phyloP scores from a whole-genome alignment of 1,140 invertebrate species.

The Heliconius hermathena region DNA sequence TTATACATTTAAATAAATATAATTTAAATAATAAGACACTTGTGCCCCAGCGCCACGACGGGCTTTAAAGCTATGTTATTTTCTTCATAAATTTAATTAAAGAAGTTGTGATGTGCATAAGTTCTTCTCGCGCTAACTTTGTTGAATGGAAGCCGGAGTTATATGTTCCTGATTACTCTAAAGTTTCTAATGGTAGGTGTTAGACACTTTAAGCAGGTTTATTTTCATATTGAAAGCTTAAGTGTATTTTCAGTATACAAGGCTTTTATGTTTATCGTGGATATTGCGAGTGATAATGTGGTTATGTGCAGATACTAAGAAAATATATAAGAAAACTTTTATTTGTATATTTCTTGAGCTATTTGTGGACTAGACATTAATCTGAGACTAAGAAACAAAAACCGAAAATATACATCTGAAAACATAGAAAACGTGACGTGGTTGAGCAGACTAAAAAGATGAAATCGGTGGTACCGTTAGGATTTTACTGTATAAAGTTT shows the following conservation, averaged over 20 bases:
- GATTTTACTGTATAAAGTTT: neutral
- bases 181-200: conserved; percentile 10
- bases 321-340: no score
- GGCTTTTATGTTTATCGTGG: neutral
- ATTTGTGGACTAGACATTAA: no score
- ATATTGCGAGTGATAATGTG: no score
- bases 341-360: no score
- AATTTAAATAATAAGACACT: no score
- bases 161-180: conserved; percentile 3
- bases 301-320: no score
- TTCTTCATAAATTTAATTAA: conserved; percentile 16
- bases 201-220: conserved; percentile 6
- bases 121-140: conserved; percentile 1
- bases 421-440: no score
- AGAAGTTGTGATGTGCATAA: conserved; percentile 14
- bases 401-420: no score
- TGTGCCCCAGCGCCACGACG: no score
- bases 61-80: conserved; percentile 25
- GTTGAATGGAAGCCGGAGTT: conserved; percentile 10
- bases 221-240: neutral
- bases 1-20: no score
- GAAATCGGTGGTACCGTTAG: neutral
- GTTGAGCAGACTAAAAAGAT: no score
- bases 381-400: no score
- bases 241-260: neutral